Conservation (phyloP, 2,113 vertebrate genomes). For the Vanacampus margaritifer region DNA sequence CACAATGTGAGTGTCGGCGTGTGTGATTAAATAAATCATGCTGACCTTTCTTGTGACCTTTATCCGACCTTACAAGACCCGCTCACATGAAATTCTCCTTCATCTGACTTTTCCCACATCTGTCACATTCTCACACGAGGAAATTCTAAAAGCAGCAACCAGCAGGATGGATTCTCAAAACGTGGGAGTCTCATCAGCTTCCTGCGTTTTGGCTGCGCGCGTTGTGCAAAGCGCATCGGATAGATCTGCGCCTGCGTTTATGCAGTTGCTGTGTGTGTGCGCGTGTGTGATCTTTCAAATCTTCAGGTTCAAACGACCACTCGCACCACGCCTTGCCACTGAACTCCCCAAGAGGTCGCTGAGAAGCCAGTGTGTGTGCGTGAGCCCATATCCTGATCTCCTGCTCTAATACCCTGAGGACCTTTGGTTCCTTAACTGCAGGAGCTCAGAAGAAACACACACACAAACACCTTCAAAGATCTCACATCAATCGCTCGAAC, state of each 20-base stretch:
- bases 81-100: conserved; percentile 60
- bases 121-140: not conserved
- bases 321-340: conserved; percentile 64
- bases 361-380: conserved; percentile 45
- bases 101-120: conserved; percentile 31
- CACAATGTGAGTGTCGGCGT: conserved; percentile 11
- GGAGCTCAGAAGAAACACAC: conserved; percentile 56
- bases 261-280: conserved; percentile 22
- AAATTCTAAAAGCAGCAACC: not conserved
- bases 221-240: not conserved
- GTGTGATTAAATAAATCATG: conserved; percentile 71
- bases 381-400: conserved; percentile 50
- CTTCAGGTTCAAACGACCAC: conserved; percentile 62
- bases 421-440: conserved; percentile 67
- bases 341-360: conserved; percentile 66
- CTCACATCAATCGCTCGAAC: conserved; percentile 59
- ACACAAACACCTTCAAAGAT: conserved; percentile 65
- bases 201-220: not conserved
- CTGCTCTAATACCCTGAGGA: conserved; percentile 67
- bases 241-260: conserved; percentile 19
- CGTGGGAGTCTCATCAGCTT: too few relatives aligned
- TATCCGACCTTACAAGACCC: conserved; percentile 68
- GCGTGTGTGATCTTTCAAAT: conserved; percentile 61
- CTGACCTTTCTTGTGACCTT: conserved; percentile 68
- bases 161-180: not conserved